Base-by-base conservation (phyloP, 2,113 vertebrate genomes). In the Peromyscus californicus region DNA sequence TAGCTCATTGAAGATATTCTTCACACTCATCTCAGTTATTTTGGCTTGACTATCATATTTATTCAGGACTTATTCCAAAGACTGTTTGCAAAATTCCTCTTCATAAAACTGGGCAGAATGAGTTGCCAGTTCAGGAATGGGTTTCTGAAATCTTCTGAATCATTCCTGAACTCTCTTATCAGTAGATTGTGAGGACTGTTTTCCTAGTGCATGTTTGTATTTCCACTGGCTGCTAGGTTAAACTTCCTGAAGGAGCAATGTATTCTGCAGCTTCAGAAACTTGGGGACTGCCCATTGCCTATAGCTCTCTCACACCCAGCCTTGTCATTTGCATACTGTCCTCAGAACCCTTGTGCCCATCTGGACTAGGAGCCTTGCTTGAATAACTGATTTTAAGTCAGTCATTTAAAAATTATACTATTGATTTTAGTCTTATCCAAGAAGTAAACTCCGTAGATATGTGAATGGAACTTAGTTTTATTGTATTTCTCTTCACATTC, bases 111-210 rank as follows among this genome's bases (percentile, higher is more conserved):
- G 29, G 54, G 26, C 83, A 80, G 74, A 86, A 96, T 84, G 84
- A 80, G 63, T 92, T 80, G 57, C 63, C 51, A 90, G 4, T 85
- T 96, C 42, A 42, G 61, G 17, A 86, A 86, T 8, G 42, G 33
- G 70, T 74, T 93, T 85, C 95, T 96, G 82, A 91, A 92, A 92
- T 97, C 48, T 93, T 26, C n/a, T 24, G 7, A 92, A 48, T 93
- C 33, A 36, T 45, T 87, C 61, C 45, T 92, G 80, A 88, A 48
- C 15, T 69, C 42, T 91, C 54, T 93, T 36, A 51, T 76, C 29
- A 92, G 12, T 85, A 2, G 24, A 17, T 75, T 95, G 36, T 61
- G 36, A 95, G 57, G 86, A 48, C 70, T 89, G n/a, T 94, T 96
- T 94, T 42, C 70, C 9, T 84, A 16, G 26, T 89, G 33, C 45